A percentile compares a stretch with the other conserved stretches of the same genome.
Evolutionary conservation across 2,113 vertebrate species (phyloP).

Genomic region (Mastomys natalensis): DNA sequence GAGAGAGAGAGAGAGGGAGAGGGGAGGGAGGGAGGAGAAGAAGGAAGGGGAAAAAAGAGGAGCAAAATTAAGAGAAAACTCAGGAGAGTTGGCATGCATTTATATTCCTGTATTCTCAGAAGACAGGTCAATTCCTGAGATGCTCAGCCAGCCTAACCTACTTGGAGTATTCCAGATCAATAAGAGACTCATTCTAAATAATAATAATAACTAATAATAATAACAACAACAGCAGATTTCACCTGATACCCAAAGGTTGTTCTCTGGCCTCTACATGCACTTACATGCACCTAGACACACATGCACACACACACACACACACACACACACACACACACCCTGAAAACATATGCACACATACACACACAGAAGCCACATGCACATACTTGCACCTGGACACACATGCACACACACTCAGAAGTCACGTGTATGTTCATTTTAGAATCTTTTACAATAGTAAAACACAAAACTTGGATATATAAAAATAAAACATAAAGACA

Average conservation of each 20-base stretch:
- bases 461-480: constrained; percentile 14
- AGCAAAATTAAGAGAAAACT: neutral
- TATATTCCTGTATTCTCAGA: neutral
- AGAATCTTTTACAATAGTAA: neutral
- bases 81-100: neutral
- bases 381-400: neutral
- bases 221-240: neutral
- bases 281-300: neutral
- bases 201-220: no score
- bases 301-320: neutral
- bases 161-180: neutral
- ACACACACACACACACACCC: neutral
- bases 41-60: rapidly evolving
- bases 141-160: neutral
- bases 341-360: neutral
- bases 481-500: constrained; percentile 40
- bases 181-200: neutral
- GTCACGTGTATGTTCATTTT: neutral
- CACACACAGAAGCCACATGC: neutral
- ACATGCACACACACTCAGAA: neutral
- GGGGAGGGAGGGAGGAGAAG: no score
- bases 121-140: neutral
- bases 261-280: neutral
- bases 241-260: neutral
- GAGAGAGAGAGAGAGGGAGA: no score